Evolutionary conservation across 2,888 invertebrate species (phyloP), one percentile per base, ranked within the genome.

Genomic region (Argyresthia goedartella): DNA sequence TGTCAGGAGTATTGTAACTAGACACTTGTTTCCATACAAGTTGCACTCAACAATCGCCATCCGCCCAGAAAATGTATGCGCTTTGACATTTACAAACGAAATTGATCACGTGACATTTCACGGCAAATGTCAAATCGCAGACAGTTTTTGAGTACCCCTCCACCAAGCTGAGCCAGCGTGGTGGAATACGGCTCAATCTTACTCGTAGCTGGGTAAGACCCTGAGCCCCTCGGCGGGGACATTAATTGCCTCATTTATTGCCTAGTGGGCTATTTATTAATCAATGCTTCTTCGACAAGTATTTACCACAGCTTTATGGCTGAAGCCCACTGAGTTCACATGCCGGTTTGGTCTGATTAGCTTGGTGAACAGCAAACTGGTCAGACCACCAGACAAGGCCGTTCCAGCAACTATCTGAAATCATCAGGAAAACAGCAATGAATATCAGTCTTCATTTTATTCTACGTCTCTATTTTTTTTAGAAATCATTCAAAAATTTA

Each of bases 241-340:
- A 7, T 36, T 9, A 7, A 36, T 36, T 36, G 7, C 36, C 9
- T 7, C 36, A 36, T 9, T 9, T 36, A 8, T 36, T 36, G 9
- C 9, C 36, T 36, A 9, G 8, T 36, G 36, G 36, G 8, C 36
- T 36, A 9, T 36, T 9, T 7, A 36, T 9, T 9, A n/a, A n/a
- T n/a, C n/a, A n/a, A n/a, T n/a, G n/a, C n/a, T n/a, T n/a, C n/a
- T n/a, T n/a, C n/a, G n/a, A n/a, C n/a, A n/a, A n/a, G n/a, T n/a
- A 78, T 88, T 81, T 67, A 91, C 91, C 61, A 91, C 88, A 9
- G 91, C 91, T 54, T 88, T 89, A 60, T 90, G 94, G 64, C 95
- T 95, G 76, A 95, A 97, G 64, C 94, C 92, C 8, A 95, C 89
- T 8, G 93, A 93, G 51, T 92, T 90, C 2, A 92, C 88, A 56